Evolutionary conservation across 2,888 invertebrate genomes (phyloP).

Genomic region (Sussaba pulchella): DNA sequence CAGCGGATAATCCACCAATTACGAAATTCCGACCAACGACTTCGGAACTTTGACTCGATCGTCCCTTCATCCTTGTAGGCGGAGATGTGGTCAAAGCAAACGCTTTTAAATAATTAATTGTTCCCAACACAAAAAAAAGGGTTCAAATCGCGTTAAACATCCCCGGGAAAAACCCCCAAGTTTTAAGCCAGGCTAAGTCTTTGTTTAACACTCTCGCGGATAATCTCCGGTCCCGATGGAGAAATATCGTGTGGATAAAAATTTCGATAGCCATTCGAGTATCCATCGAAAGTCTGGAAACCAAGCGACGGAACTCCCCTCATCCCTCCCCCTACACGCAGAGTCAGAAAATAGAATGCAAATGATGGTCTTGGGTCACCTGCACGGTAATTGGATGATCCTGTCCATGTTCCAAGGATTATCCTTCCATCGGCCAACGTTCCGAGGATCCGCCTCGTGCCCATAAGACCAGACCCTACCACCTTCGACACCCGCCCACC

Average conservation of each 20-base stretch:
- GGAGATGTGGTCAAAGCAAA: constrained; percentile 42
- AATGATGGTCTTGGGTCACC: constrained; percentile 79
- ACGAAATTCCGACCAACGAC: constrained; percentile 14
- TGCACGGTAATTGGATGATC: constrained; percentile 81
- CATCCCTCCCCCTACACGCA: too few species aligned
- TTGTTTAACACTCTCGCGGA: constrained; percentile 76
- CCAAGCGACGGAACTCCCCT: too few species aligned
- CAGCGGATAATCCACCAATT: not conserved
- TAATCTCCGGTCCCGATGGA: constrained; percentile 73
- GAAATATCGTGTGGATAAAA: constrained; percentile 53
- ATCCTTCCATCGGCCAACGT: constrained; percentile 77
- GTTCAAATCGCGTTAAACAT: constrained; percentile 47
- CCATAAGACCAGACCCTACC: constrained; percentile 43
- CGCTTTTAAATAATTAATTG: constrained; percentile 73
- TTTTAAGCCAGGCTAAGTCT: constrained; percentile 72
- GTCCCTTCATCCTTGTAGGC: not conserved
- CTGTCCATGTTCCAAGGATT: constrained; percentile 76
- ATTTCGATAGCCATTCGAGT: too few species aligned
- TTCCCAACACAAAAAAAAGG: constrained; percentile 58
- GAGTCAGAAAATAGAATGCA: constrained; percentile 77
- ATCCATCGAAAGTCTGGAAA: too few species aligned
- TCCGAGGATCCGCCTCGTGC: constrained; percentile 67
- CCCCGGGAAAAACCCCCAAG: constrained; percentile 67
- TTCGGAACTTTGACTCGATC: too few species aligned
- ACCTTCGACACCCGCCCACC: constrained; percentile 73